phyloP scores from a whole-genome alignment of 1,140 invertebrate species.

The Drosophila grimshawi region DNA sequence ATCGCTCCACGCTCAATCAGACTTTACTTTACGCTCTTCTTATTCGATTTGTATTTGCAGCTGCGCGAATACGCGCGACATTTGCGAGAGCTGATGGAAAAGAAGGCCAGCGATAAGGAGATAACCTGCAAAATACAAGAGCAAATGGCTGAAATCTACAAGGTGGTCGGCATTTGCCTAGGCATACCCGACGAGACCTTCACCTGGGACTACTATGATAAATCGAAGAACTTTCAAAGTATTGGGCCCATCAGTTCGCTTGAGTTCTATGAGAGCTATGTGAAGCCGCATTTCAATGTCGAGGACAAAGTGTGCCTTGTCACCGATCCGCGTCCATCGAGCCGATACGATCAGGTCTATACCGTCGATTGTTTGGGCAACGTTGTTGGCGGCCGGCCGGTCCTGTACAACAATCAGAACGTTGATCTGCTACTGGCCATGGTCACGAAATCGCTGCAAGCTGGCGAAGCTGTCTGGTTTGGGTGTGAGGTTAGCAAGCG shows the following conservation, averaged over 20 bases:
- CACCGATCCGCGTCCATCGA: constrained; percentile 91
- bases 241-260: constrained; percentile 91
- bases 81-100: constrained; percentile 87
- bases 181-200: constrained; percentile 92
- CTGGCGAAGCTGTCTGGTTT: constrained; percentile 95
- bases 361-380: constrained; percentile 95
- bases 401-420: constrained; percentile 95
- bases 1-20: too few relatives aligned
- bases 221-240: constrained; percentile 90
- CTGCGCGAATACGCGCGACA: constrained; percentile 92
- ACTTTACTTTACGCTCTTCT: neutral
- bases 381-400: constrained; percentile 90
- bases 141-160: constrained; percentile 91
- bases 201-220: constrained; percentile 95
- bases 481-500: constrained; percentile 95
- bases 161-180: constrained; percentile 92
- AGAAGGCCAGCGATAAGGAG: constrained; percentile 80
- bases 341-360: constrained; percentile 91
- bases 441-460: constrained; percentile 91
- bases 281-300: constrained; percentile 92
- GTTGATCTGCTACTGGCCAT: constrained; percentile 90
- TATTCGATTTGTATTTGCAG: constrained; percentile 79
- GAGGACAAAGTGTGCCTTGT: constrained; percentile 95
- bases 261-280: constrained; percentile 92
- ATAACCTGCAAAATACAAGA: constrained; percentile 87